These are phyloP conservation scores for Ophioderma brevispina DNA, from an alignment of 35 echinoderm and acorn worm genomes.

Conservation along the genomic window DNA sequence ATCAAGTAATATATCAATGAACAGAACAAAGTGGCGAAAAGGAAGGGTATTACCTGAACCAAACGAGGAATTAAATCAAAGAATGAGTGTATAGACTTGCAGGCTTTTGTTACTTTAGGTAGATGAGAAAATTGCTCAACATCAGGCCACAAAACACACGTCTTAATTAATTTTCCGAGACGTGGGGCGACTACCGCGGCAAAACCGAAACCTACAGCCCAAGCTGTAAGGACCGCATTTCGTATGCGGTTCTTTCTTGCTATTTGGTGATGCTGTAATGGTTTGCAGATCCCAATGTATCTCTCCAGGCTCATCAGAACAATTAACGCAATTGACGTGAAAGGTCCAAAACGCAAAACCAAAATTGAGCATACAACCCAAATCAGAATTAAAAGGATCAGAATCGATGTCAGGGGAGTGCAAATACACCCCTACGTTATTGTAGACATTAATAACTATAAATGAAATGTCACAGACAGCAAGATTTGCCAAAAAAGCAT, in stretches of 20 bases:
- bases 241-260: background rate
- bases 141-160: background rate
- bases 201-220: background rate
- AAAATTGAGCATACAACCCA: background rate
- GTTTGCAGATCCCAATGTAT: background rate
- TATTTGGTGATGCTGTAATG: background rate
- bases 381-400: background rate
- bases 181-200: background rate
- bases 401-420: background rate
- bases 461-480: background rate
- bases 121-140: background rate
- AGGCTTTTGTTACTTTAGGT: background rate
- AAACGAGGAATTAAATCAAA: background rate
- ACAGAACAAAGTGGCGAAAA: background rate
- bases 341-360: background rate
- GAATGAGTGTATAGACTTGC: background rate
- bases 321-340: background rate
- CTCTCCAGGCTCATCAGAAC: background rate
- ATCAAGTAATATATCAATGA: background rate
- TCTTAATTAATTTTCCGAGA: background rate
- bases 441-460: background rate
- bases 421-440: background rate
- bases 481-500: background rate
- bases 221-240: background rate
- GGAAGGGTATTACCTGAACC: background rate